Evolutionary conservation across 2,113 vertebrate genomes (phyloP).

Genomic region (Rousettus leschenaultii): DNA sequence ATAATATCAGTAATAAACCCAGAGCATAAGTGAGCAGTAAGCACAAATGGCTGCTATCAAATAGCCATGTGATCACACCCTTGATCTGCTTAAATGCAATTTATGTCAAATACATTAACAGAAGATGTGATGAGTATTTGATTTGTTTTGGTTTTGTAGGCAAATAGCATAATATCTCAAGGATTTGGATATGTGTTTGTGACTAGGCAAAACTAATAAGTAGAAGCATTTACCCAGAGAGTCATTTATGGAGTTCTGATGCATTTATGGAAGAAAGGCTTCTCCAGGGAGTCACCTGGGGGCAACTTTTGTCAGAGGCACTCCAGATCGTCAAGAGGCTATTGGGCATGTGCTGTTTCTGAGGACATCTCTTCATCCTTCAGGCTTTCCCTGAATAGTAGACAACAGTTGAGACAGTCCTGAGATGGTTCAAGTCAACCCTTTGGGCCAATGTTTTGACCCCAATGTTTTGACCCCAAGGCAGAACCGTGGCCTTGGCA

Average conservation of each 20-base stretch:
- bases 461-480: not conserved
- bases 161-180: constrained; percentile 51
- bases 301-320: not conserved
- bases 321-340: not conserved
- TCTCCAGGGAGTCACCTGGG: not conserved
- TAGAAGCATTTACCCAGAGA: not conserved
- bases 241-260: not conserved
- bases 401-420: not conserved
- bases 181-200: not conserved
- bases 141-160: constrained; percentile 66
- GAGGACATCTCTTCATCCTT: not conserved
- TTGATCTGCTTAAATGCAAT: constrained; percentile 47
- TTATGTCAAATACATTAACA: constrained; percentile 67
- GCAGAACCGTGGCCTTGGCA: not conserved
- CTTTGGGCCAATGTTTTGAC: not conserved
- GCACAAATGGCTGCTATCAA: constrained; percentile 41
- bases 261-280: not conserved
- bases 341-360: not conserved
- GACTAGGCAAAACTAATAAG: constrained; percentile 26
- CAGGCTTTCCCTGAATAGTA: not conserved
- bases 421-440: not conserved
- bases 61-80: constrained; percentile 44
- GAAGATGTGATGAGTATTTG: constrained; percentile 51
- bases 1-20: constrained; percentile 60
- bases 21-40: constrained; percentile 28